Percentiles rank a stretch among this genome's conserved stretches.
These are phyloP conservation scores for Rhopalosiphum padi DNA, from an alignment of 1,140 invertebrate genomes.

Conservation along the genomic window DNA sequence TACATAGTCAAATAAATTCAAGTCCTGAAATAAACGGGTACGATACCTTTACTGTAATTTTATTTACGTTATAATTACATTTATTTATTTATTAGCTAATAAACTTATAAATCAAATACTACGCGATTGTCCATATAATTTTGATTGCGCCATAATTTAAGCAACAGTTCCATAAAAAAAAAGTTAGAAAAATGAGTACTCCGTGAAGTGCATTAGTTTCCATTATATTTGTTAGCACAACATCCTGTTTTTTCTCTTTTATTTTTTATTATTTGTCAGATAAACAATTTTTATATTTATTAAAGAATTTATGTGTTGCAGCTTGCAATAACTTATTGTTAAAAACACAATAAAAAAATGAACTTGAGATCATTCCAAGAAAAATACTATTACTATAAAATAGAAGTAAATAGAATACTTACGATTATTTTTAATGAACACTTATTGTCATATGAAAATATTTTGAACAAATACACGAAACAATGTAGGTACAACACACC, in stretches of 20 bases:
- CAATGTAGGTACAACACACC: not conserved
- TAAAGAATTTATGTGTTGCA: not conserved
- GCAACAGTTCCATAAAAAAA: not conserved
- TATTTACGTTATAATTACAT: not conserved
- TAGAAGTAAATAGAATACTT: not conserved
- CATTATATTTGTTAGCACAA: slow-evolving; percentile 8
- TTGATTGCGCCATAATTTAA: not conserved
- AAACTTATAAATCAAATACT: not conserved
- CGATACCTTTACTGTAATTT: not conserved
- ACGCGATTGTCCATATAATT: not conserved
- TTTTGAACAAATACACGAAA: not conserved
- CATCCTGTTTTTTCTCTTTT: not conserved
- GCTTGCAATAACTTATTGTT: not conserved
- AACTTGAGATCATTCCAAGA: not conserved
- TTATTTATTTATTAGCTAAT: not conserved
- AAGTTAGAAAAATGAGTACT: not conserved
- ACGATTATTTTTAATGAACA: not conserved
- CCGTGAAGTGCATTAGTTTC: not conserved
- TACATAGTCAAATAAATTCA: not conserved
- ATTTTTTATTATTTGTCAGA: not conserved
- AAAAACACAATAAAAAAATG: not conserved
- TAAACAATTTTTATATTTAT: slow-evolving; percentile 5
- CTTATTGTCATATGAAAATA: not conserved
- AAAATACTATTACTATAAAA: not conserved
- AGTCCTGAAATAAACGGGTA: not conserved